These are phyloP conservation scores for Brenthis daphne DNA, from an alignment of 2,888 invertebrate species.

Conservation along the genomic window DNA sequence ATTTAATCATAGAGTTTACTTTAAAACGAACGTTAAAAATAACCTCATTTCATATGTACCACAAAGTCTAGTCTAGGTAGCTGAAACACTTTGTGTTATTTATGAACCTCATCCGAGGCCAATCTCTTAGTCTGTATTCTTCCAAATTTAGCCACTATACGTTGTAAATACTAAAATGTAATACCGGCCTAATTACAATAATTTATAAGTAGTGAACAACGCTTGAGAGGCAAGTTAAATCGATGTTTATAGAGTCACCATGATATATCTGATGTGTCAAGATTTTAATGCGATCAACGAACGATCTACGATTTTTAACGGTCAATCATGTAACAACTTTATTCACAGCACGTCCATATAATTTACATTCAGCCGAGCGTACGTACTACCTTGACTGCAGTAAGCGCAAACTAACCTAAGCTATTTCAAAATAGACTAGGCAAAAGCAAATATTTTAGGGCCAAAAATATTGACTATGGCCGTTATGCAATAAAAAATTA, in stretches of 20 bases:
- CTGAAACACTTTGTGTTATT: conserved; percentile 16
- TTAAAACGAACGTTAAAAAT: conserved; percentile 6
- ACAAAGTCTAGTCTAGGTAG: conserved; percentile 13
- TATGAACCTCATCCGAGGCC: conserved; percentile 14
- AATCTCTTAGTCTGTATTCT: conserved; percentile 15
- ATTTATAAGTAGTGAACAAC: neutral
- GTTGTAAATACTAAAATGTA: neutral
- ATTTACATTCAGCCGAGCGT: conserved; percentile 18
- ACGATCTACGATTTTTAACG: conserved; percentile 9
- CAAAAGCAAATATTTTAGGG: conserved; percentile 18
- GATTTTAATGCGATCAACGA: neutral
- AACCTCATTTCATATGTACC: conserved; percentile 14
- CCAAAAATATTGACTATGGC: conserved; percentile 14
- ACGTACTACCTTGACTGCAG: conserved; percentile 13
- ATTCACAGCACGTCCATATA: conserved; percentile 20
- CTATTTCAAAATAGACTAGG: conserved; percentile 20
- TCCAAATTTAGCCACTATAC: neutral
- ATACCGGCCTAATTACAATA: neutral
- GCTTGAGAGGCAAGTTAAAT: too few species aligned
- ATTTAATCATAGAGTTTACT: neutral
- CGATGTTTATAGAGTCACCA: neutral
- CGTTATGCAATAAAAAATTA: conserved; percentile 14
- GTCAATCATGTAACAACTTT: conserved; percentile 6
- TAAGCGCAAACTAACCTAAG: conserved; percentile 18
- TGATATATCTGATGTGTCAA: neutral